Conservation (phyloP, 1,140 invertebrate species). For the Pseudomyrmex sp. region DNA sequence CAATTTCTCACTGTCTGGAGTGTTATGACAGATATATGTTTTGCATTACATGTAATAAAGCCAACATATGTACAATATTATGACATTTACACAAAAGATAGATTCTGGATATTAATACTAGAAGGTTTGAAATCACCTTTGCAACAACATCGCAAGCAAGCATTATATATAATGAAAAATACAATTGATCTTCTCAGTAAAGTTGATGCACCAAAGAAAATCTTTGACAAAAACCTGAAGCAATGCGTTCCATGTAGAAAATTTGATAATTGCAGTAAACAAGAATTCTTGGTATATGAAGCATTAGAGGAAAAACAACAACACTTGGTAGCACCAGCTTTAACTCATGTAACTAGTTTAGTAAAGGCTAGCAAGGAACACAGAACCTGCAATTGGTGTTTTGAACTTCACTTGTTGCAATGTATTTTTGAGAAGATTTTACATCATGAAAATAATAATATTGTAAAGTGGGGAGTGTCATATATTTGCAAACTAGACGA, state of each 20-base stretch:
- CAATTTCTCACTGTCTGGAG: conserved; percentile 67
- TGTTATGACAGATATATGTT: conserved; percentile 68
- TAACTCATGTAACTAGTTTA: conserved; percentile 80
- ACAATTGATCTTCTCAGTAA: conserved; percentile 70
- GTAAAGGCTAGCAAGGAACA: conserved; percentile 68
- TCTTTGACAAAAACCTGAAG: conserved; percentile 30
- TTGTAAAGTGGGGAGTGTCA: conserved; percentile 83
- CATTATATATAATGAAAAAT: conserved; percentile 79
- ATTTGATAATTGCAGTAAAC: conserved; percentile 69
- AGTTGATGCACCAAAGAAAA: neutral
- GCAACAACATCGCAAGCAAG: conserved; percentile 78
- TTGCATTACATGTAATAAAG: conserved; percentile 44
- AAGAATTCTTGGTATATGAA: conserved; percentile 85
- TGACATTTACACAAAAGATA: conserved; percentile 53
- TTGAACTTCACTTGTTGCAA: conserved; percentile 78
- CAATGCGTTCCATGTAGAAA: no score
- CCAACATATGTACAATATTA: conserved; percentile 15
- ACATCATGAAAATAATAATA: conserved; percentile 81
- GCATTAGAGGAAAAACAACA: conserved; percentile 87
- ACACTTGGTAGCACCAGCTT: conserved; percentile 86
- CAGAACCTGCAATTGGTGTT: conserved; percentile 68
- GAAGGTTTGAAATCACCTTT: conserved; percentile 65
- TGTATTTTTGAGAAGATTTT: conserved; percentile 82
- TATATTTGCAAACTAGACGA: conserved; percentile 71
- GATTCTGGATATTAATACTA: conserved; percentile 73